Conservation (phyloP, 1,140 invertebrate genomes). For the Thaumetopoea pityocampa region DNA sequence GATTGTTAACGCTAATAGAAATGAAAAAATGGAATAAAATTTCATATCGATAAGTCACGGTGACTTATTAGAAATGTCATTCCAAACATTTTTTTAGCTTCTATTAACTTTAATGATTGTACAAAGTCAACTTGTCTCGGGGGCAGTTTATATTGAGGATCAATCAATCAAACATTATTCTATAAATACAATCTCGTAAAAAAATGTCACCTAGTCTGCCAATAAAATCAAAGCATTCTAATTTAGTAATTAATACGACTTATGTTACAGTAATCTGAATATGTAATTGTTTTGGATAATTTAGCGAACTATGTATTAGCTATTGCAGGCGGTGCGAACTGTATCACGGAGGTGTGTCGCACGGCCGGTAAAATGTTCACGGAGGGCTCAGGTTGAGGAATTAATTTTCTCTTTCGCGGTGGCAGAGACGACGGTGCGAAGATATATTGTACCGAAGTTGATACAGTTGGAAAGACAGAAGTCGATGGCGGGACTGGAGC, state of each 20-base stretch:
- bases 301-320: conserved; percentile 32
- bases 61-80: no score
- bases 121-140: no score
- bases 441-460: conserved; percentile 67
- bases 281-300: background rate
- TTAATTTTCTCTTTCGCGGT: conserved; percentile 87
- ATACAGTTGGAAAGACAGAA: no score
- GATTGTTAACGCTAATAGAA: no score
- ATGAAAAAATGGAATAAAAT: no score
- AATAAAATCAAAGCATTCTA: conserved; percentile 6
- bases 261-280: conserved; percentile 3
- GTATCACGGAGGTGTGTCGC: conserved; percentile 87
- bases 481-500: conserved; percentile 26
- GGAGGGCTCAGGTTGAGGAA: conserved; percentile 71
- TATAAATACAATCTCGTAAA: conserved; percentile 19
- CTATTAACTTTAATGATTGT: no score
- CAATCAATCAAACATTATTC: conserved; percentile 1
- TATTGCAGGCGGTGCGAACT: conserved; percentile 82
- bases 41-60: no score
- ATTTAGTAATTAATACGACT: conserved; percentile 8
- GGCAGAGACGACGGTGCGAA: conserved; percentile 82
- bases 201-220: conserved; percentile 1
- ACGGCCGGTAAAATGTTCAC: conserved; percentile 45
- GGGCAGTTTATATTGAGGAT: no score
- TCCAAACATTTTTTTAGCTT: no score